Evolutionary conservation across 2,797 vertebrate species (phyloP).

Genomic region (Typhlichthys subterraneus): DNA sequence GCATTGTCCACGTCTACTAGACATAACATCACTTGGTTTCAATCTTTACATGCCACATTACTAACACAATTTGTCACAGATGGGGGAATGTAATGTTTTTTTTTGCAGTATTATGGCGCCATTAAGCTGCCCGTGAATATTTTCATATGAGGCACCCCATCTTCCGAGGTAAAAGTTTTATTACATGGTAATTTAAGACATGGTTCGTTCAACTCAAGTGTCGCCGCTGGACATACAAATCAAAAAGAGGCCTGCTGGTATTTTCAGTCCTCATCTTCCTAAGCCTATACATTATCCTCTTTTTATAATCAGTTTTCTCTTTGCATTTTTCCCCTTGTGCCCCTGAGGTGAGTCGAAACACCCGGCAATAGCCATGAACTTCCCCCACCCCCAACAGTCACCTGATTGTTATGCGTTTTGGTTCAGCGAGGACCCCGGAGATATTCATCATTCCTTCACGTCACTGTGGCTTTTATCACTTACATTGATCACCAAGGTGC

Average conservation of each 20-base stretch:
- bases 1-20: constrained; percentile 56
- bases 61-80: constrained; percentile 67
- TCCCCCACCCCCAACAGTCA: constrained; percentile 20
- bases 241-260: constrained; percentile 51
- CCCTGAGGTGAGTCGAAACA: constrained; percentile 41
- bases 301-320: constrained; percentile 65
- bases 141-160: constrained; percentile 35
- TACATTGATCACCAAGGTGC: constrained; percentile 67
- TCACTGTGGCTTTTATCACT: constrained; percentile 61
- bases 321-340: constrained; percentile 48
- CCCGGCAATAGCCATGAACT: constrained; percentile 45
- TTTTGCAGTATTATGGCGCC: constrained; percentile 39
- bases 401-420: constrained; percentile 56
- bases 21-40: constrained; percentile 39
- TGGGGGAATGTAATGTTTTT: constrained; percentile 52
- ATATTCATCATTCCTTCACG: constrained; percentile 48
- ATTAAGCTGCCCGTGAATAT: constrained; percentile 55
- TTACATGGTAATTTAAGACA: constrained; percentile 64
- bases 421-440: constrained; percentile 48
- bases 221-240: constrained; percentile 62
- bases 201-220: constrained; percentile 59
- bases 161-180: constrained; percentile 58
- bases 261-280: constrained; percentile 63
- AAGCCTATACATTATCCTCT: constrained; percentile 53
- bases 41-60: constrained; percentile 54